Evolutionary conservation across 2,888 invertebrate genomes (phyloP).

Genomic region (Rhamphomyia laevipes): DNA sequence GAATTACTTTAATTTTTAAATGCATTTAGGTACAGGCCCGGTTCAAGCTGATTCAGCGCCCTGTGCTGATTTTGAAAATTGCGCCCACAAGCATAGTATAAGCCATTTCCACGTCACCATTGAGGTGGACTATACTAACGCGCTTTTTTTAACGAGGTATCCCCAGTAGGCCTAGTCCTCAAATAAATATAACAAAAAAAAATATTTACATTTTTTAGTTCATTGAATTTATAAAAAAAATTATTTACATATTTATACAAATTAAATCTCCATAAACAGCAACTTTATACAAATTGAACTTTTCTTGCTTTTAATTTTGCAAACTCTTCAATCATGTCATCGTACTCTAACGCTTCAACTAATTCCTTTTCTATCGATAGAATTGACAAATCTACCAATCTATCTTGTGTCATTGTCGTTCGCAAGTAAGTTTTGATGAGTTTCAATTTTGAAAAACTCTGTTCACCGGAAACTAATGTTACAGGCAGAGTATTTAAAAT

Average conservation of each 20-base stretch:
- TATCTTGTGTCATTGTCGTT: constrained; percentile 4
- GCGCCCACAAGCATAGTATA: neutral
- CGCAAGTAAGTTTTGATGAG: constrained; percentile 2
- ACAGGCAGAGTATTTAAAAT: neutral
- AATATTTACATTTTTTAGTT: neutral
- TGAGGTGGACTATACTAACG: neutral
- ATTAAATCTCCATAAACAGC: neutral
- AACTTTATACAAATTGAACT: neutral
- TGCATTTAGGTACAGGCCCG: neutral
- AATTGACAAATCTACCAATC: constrained; percentile 2
- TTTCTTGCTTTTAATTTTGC: neutral
- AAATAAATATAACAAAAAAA: neutral
- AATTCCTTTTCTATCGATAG: constrained; percentile 3
- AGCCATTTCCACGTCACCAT: neutral
- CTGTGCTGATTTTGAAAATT: neutral
- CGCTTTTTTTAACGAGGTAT: neutral
- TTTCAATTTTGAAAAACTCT: constrained; percentile 8
- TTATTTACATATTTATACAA: neutral
- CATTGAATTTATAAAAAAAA: neutral
- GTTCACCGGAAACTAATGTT: constrained; percentile 2
- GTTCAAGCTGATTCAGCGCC: neutral
- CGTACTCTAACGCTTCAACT: neutral
- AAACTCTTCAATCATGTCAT: neutral
- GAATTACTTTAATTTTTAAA: too few species aligned
- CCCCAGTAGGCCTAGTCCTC: neutral